Evolutionary conservation across 2,888 invertebrate genomes (phyloP), one percentile per base, ranked within the genome.

Genomic region (Pterostichus niger): DNA sequence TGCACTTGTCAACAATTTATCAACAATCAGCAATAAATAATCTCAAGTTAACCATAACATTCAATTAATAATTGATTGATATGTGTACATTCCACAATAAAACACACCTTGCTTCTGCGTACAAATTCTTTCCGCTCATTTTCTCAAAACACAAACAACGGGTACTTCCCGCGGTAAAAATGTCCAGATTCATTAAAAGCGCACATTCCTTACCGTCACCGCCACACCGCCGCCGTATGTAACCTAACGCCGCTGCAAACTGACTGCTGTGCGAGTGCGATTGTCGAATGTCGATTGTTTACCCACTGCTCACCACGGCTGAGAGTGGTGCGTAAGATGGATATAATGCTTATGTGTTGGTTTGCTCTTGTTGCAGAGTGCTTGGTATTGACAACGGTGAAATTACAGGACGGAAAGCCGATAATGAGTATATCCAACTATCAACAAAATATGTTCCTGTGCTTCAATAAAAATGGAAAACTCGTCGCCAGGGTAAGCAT

Each of bases 301-400:
- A 56, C 56, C 13, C 13, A 56, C 2, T 15, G 17, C 15, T 10
- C 13, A 10, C 56, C 9, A 10, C 5, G 15, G 2, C 56, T 56
- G 56, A 56, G 56, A 56, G 17, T 56, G 17, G 52, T 40, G 40
- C 40, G 40, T 5, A 40, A 9, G 52, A 13, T 11, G 17, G 56
- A 17, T 49, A 13, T 56, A 56, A 56, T 56, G 56, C 9, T 17
- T 5, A 9, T 78, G 40, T 61, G 56, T 35, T 61, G 40, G 40
- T 40, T 40, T 40, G 40, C 9, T 40, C 40, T 40, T 78, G 59
- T 78, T 78, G 61, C 78, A 78, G 78, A 78, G 59, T 78, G 78
- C 54, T 61, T 78, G 40, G 78, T 17, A 46, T 13, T 78, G 44
- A 59, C 35, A 15, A n/a, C 49, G 49, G 24, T 46, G 17, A 15